Base-by-base conservation (phyloP, 2,888 invertebrate species). In the Crepidodera aurea region DNA sequence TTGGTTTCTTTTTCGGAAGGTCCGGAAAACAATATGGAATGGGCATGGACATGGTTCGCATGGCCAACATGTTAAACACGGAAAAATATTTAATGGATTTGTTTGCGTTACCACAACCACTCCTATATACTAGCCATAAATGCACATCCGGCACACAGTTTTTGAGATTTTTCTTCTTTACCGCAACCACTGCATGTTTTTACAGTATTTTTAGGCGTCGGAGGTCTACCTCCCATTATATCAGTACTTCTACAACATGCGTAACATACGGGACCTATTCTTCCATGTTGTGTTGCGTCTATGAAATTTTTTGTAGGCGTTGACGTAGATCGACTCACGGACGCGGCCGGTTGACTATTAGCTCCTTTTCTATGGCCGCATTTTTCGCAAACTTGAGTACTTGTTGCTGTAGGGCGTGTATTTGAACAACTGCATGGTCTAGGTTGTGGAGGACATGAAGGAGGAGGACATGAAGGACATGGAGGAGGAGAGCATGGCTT, bases 281-380 rank as follows among this genome's bases (percentile, higher is more conserved):
- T n/a, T 22, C n/a, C n/a, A n/a, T n/a, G n/a, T n/a, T n/a, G n/a
- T 29, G 34, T 13, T 2, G 34, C 34, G 12, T 34, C 34, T 3
- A 8, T 10, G 6, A 12, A 34, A 12, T 5, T 34, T 13, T 1
- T 10, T 16, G 12, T 25, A 15, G 16, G 32, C n/a, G 4, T 18
- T 10, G 32, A 3, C 12, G 22, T n/a, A 4, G 7, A 12, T 51
- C n/a, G n/a, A n/a, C n/a, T n/a, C n/a, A n/a, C n/a, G n/a, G n/a
- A n/a, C n/a, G n/a, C n/a, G n/a, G n/a, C n/a, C n/a, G n/a, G n/a
- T n/a, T n/a, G n/a, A n/a, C n/a, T 1, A 12, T 2, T 8, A 7
- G 27, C 53, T 53, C 10, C 40, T 27, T 53, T 53, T 10, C 53
- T 25, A n/a, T 53, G 53, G 1, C 53, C 53, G 8, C 53, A 53